A percentile compares a stretch with the other conserved stretches of the same genome.
Conservation (phyloP, 2,797 vertebrate species). For the Schizothorax lantsangensis region DNA sequence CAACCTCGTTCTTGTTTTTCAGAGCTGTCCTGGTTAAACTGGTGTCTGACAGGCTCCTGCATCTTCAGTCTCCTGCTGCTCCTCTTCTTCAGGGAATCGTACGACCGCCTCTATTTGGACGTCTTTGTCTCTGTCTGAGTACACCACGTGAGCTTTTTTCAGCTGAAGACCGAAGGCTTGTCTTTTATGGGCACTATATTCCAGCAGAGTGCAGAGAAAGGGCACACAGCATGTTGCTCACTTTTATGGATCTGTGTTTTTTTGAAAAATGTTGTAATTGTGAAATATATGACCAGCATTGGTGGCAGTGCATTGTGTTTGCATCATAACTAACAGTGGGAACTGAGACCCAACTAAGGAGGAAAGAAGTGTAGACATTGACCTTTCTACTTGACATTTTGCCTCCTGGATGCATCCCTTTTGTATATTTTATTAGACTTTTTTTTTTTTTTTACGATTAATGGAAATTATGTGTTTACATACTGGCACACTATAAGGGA, state of each 20-base stretch:
- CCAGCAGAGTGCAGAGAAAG: constrained; percentile 72
- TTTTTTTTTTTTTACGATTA: constrained; percentile 52
- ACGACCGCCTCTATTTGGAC: constrained; percentile 97
- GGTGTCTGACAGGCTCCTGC: constrained; percentile 95
- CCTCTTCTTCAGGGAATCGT: constrained; percentile 95
- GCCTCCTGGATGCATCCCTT: constrained; percentile 42
- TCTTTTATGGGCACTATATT: constrained; percentile 70
- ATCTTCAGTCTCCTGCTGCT: constrained; percentile 94
- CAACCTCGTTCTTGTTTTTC: constrained; percentile 61
- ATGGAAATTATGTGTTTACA: constrained; percentile 54
- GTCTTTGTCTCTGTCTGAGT: constrained; percentile 92
- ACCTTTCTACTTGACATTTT: constrained; percentile 50
- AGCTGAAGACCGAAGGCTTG: constrained; percentile 64
- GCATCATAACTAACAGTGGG: constrained; percentile 42
- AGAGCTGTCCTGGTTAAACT: constrained; percentile 98
- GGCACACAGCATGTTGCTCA: constrained; percentile 42
- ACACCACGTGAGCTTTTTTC: constrained; percentile 14
- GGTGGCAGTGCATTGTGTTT: constrained; percentile 55
- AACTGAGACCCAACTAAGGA: constrained; percentile 23
- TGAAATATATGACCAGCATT: constrained; percentile 52
- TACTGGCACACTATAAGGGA: constrained; percentile 49
- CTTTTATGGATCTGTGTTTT: constrained; percentile 35
- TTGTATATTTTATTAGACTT: background rate
- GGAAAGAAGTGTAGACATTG: constrained; percentile 25
- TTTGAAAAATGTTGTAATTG: constrained; percentile 44